Conservation (phyloP, 2,797 vertebrate species). For the Orientallactaga sibirica region DNA sequence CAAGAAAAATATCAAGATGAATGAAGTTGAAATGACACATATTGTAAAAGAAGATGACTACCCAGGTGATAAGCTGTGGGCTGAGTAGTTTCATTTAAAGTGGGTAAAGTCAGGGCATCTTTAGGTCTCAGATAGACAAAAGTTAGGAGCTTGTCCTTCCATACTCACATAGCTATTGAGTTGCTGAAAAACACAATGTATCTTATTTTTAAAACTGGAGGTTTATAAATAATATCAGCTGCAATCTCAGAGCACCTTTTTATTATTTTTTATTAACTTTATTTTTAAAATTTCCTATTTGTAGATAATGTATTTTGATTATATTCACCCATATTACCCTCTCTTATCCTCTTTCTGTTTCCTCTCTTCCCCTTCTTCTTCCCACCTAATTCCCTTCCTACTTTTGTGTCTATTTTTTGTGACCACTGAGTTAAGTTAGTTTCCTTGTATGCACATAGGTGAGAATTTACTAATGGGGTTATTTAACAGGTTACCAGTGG, state of each 20-base stretch:
- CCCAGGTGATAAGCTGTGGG: not conserved
- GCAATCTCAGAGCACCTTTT: not conserved
- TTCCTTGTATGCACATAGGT: too few relatives aligned
- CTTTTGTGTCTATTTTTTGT: too few relatives aligned
- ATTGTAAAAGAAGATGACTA: not conserved
- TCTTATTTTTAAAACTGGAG: not conserved
- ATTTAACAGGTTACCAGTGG: too few relatives aligned
- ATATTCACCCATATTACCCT: too few relatives aligned
- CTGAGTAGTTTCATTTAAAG: not conserved
- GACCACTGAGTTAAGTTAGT: too few relatives aligned
- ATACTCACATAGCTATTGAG: not conserved
- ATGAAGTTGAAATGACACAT: not conserved
- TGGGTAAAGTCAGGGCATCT: not conserved
- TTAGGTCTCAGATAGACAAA: constrained; percentile 23
- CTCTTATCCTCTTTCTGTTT: too few relatives aligned
- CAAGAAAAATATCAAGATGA: not conserved
- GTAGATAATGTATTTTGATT: too few relatives aligned
- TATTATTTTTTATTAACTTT: too few relatives aligned
- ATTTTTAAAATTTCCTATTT: too few relatives aligned
- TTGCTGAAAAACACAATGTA: not conserved
- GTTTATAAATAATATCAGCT: constrained; percentile 30
- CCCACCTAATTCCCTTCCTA: too few relatives aligned
- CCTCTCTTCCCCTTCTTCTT: too few relatives aligned
- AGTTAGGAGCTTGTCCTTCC: not conserved
- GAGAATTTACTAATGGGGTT: too few relatives aligned